Evolutionary conservation across 2,113 vertebrate species (phyloP).

Genomic region (Psettodes erumei): DNA sequence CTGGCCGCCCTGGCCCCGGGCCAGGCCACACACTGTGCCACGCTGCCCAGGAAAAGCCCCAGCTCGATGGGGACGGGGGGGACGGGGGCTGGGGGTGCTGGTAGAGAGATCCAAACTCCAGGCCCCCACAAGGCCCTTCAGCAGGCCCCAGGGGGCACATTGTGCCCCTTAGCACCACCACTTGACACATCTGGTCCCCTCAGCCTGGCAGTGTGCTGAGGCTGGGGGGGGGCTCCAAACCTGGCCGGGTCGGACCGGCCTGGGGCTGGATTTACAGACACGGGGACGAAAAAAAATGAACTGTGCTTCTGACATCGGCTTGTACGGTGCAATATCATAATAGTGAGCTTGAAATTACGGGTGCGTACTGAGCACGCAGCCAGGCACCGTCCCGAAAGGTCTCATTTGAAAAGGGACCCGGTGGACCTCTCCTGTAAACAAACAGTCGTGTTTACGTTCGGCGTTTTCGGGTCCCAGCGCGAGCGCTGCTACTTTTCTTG

Average conservation of each 20-base stretch:
- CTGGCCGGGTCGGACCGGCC: conserved; percentile 14
- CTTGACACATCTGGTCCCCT: conserved; percentile 75
- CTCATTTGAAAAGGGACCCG: not conserved
- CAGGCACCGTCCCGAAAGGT: conserved; percentile 9
- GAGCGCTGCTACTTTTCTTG: not conserved
- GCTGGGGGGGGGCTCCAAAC: conserved; percentile 19
- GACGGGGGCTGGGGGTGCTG: conserved; percentile 32
- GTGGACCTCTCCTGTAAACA: not conserved
- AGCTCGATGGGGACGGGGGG: conserved; percentile 48
- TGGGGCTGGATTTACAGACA: conserved; percentile 17
- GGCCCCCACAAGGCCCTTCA: conserved; percentile 56
- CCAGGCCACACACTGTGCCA: conserved; percentile 80
- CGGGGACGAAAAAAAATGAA: conserved; percentile 6
- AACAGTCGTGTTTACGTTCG: not conserved
- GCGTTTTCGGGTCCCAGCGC: not conserved
- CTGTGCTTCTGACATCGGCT: not conserved
- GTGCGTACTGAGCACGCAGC: not conserved
- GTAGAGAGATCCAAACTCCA: conserved; percentile 40
- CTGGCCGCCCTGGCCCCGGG: conserved; percentile 75
- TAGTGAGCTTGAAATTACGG: conserved; percentile 6
- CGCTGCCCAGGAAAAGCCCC: conserved; percentile 76
- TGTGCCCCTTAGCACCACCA: conserved; percentile 51
- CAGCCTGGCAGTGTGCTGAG: conserved; percentile 28
- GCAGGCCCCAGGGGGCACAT: conserved; percentile 46
- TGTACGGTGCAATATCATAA: not conserved